Conservation (phyloP, 2,888 invertebrate species). For the Pocota personata region DNA sequence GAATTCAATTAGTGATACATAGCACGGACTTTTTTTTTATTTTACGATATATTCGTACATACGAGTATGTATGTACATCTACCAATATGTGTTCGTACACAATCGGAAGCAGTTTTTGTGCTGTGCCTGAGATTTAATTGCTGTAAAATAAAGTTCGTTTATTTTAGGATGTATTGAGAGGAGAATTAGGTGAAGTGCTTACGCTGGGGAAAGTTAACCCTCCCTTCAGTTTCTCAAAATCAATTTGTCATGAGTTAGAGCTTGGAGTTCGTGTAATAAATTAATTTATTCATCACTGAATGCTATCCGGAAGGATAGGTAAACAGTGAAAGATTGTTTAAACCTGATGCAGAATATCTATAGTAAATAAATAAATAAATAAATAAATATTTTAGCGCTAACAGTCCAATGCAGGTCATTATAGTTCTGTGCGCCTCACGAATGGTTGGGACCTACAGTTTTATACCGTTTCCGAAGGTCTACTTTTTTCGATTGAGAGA, state of each 20-base stretch:
- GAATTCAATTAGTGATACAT: slow-evolving; percentile 16
- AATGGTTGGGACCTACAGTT: too few relatives aligned
- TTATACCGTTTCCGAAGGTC: too few relatives aligned
- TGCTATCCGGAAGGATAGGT: too few relatives aligned
- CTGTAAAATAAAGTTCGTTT: background rate
- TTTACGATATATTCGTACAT: background rate
- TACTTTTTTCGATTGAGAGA: too few relatives aligned
- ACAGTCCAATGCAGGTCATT: too few relatives aligned
- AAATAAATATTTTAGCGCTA: too few relatives aligned
- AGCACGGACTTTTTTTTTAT: background rate
- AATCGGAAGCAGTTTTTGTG: background rate
- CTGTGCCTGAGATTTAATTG: background rate
- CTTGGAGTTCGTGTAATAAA: background rate
- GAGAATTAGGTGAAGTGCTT: background rate
- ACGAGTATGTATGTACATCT: background rate
- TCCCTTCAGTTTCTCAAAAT: background rate
- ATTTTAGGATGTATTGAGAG: background rate
- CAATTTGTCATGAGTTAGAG: background rate
- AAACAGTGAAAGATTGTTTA: too few relatives aligned
- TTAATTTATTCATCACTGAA: background rate
- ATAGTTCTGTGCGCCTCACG: too few relatives aligned
- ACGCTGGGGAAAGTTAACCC: background rate
- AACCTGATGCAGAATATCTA: too few relatives aligned
- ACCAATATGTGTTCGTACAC: background rate
- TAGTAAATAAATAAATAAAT: too few relatives aligned